Evolutionary conservation across 2,888 invertebrate species (phyloP), one percentile per base, ranked within the genome.

Genomic region (Cryptocephalus moraei): DNA sequence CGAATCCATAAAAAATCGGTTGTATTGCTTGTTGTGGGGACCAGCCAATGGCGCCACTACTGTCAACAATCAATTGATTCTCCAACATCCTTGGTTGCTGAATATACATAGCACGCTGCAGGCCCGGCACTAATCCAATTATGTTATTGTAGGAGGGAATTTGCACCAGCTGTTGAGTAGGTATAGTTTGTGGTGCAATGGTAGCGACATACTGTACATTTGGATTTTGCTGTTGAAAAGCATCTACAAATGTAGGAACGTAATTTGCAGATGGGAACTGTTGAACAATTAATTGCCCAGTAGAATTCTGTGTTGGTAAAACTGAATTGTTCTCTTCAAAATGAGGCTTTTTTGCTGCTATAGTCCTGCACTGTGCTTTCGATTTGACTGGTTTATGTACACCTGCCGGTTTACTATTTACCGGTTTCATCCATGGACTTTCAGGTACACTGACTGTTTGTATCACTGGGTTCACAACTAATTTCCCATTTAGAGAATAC

Each of bases 191-290:
- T 8, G 81, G 80, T 0, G 79, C 76, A 49, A 83, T 78, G 0
- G 86, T 80, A 9, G 86, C 80, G 41, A 88, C 81, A 59, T 87
- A 88, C 60, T 88, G 88, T 67, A 87, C 74, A 62, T 82, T 83
- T 64, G 82, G 82, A 47, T 81, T 78, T 55, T 81, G 80, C 59
- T 83, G 84, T 43, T 83, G 82, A 55, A 82, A 73, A 1, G 82
- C 76, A 61, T 84, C 83, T 2, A 84, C 80, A 66, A 82, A 84
- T 1, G 82, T 80, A 2, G 80, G 75, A 44, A 77, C 72, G 46
- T 76, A 70, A 59, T 73, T 75, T 41, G 73, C 68, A 13, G 67
- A 62, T 38, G 67, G 66, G 41, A 70, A 55, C 59, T 83, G 84
- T 62, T 85, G 85, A 1, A 86, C 75, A 55, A 84, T 82, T 13